Evolutionary conservation across 2,797 vertebrate genomes (phyloP), one percentile per base, ranked within the genome.

Genomic region (Champsocephalus esox): DNA sequence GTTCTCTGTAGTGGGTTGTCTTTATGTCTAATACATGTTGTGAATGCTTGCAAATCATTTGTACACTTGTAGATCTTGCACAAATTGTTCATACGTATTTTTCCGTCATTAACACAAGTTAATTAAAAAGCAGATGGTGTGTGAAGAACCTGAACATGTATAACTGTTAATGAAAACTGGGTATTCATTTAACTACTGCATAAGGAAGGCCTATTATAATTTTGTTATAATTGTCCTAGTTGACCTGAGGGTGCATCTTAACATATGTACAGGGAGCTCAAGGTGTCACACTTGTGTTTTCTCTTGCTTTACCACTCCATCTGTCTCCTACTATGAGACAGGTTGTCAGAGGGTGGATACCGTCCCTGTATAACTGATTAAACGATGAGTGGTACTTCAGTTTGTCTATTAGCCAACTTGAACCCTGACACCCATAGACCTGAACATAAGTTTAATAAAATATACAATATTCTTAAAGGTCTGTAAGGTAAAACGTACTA

Each of bases 371-470:
- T 16, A 21, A 13, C 4, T 7, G 13, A n/a, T 45, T 43, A 32
- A 41, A 32, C 4, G 16, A 63, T 17, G 7, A 51, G 13, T n/a
- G 11, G 28, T 48, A 4, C 32, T 24, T 49, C 4, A 46, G 43
- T 70, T 58, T 59, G 48, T 75, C 8, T 28, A 4, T 3, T 19
- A 44, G 44, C 44, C 58, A 48, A 11, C 28, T 1, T 0, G 12
- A 32, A 57, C 19, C n/a, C n/a, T 48, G 5, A 60, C 61, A 41
- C 4, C 32, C 21, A 28, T 8, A 24, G 4, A 60, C 41, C 41
- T 50, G 56, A 72, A 50, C 44, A 58, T 59, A 50, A 28, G 14
- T 17, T 19, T 19, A 38, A 52, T 70, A 34, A 49, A 17, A 50
- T 32, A 54, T 28, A 48, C 5, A 1, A 66, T 16, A 24, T 10